A percentile compares a stretch with the other conserved stretches of the same genome.
These are phyloP conservation scores for Pseudopipra pipra DNA, from an alignment of 2,113 vertebrate species.

Conservation along the genomic window DNA sequence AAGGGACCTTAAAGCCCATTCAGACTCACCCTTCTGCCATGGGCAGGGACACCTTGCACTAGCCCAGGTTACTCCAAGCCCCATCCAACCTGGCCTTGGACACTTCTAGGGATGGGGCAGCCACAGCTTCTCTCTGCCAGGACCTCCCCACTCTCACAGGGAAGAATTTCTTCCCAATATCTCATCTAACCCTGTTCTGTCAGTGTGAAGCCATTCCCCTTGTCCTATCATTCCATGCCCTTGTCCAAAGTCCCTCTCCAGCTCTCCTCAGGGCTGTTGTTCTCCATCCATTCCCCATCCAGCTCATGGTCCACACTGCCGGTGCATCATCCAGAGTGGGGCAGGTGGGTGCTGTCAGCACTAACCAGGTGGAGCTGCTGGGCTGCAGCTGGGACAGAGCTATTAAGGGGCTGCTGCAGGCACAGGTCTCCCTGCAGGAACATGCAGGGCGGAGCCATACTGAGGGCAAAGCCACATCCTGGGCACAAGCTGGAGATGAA, in stretches of 20 bases:
- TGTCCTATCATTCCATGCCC: neutral
- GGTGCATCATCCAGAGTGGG: fast-evolving
- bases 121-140: neutral
- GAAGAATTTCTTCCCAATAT: neutral
- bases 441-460: fast-evolving
- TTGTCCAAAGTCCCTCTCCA: neutral
- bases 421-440: fast-evolving
- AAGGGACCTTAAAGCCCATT: neutral
- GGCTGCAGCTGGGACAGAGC: neutral
- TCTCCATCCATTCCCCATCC: neutral
- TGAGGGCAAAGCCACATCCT: fast-evolving
- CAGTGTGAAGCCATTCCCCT: neutral
- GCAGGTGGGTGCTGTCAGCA: neutral
- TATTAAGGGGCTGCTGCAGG: neutral
- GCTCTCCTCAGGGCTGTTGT: neutral
- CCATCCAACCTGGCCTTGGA: fast-evolving
- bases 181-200: neutral
- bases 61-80: neutral
- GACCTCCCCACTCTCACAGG: fast-evolving
- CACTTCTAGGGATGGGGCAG: neutral
- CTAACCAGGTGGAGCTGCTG: neutral
- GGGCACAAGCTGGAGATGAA: neutral
- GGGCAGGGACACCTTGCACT: neutral
- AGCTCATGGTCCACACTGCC: fast-evolving
- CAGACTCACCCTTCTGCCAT: neutral